Percentiles rank a stretch among this genome's conserved stretches.
These are phyloP conservation scores for Belonocnema kinseyi DNA, from an alignment of 1,140 invertebrate genomes.

Conservation along the genomic window DNA sequence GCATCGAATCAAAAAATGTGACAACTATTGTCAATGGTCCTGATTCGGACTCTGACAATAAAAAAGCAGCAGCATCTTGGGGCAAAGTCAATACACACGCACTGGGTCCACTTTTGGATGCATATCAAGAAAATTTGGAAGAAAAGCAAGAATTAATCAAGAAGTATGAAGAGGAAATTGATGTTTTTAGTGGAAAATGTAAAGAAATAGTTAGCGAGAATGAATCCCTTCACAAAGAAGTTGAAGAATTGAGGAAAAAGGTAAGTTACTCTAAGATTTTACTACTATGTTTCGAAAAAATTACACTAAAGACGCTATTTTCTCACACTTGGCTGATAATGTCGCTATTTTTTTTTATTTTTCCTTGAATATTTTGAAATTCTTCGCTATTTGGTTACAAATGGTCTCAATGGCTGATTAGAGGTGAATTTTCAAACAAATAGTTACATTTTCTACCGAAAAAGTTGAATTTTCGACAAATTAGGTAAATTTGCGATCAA, in stretches of 20 bases:
- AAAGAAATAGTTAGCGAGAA: conserved; percentile 81
- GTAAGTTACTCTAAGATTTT: conserved; percentile 54
- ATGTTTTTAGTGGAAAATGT: conserved; percentile 78
- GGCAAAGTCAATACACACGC: conserved; percentile 77
- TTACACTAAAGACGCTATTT: too few relatives aligned
- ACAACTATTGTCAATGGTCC: conserved; percentile 43
- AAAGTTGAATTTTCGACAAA: too few relatives aligned
- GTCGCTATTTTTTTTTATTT: conserved; percentile 15
- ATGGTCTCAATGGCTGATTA: too few relatives aligned
- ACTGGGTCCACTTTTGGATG: conserved; percentile 80
- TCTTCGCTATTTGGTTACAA: too few relatives aligned
- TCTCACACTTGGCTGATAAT: too few relatives aligned
- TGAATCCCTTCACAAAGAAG: conserved; percentile 76
- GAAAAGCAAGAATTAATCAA: conserved; percentile 82
- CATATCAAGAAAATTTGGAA: conserved; percentile 80
- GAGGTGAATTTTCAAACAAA: too few relatives aligned
- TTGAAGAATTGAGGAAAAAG: conserved; percentile 77
- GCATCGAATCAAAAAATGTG: conserved; percentile 31
- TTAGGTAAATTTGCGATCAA: too few relatives aligned
- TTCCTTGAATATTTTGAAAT: not conserved
- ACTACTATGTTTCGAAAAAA: conserved; percentile 5
- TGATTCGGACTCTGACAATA: conserved; percentile 48
- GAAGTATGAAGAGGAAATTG: conserved; percentile 78
- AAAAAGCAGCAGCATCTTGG: conserved; percentile 69
- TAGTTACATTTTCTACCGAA: too few relatives aligned